phyloP scores from a whole-genome alignment of 2,888 invertebrate genomes.

The Globia sparganii region DNA sequence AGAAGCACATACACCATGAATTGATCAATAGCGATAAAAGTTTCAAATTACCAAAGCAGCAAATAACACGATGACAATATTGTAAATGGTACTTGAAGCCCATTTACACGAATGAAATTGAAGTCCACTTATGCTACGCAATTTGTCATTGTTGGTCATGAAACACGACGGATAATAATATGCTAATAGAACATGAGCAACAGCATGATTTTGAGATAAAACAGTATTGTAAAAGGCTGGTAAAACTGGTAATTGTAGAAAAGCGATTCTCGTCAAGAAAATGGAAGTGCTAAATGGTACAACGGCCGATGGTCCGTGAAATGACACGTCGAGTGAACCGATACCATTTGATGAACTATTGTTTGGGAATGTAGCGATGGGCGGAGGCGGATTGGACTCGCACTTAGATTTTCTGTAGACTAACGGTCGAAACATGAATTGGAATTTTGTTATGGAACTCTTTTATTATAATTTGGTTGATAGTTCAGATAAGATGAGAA shows the following conservation, averaged over 20 bases:
- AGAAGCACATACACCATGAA: conserved; percentile 9
- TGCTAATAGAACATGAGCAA: conserved; percentile 39
- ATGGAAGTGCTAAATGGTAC: conserved; percentile 84
- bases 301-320: conserved; percentile 81
- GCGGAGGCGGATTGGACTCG: conserved; percentile 73
- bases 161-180: conserved; percentile 52
- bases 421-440: conserved; percentile 30
- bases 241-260: conserved; percentile 71
- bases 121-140: conserved; percentile 33
- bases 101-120: conserved; percentile 51
- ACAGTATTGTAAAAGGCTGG: conserved; percentile 52
- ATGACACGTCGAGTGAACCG: conserved; percentile 72
- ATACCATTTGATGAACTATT: conserved; percentile 82
- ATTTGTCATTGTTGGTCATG: conserved; percentile 48
- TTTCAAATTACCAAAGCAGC: conserved; percentile 12
- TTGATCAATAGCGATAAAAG: conserved; percentile 21
- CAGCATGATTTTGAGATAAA: conserved; percentile 25
- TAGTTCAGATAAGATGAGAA: not conserved
- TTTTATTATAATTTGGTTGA: conserved; percentile 12
- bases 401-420: conserved; percentile 69
- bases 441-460: conserved; percentile 36
- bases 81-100: conserved; percentile 34
- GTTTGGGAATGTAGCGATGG: conserved; percentile 78
- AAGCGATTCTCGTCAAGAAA: conserved; percentile 77
- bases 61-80: conserved; percentile 26